phyloP scores from a whole-genome alignment of 2,113 vertebrate genomes.

The Neotoma lepida region DNA sequence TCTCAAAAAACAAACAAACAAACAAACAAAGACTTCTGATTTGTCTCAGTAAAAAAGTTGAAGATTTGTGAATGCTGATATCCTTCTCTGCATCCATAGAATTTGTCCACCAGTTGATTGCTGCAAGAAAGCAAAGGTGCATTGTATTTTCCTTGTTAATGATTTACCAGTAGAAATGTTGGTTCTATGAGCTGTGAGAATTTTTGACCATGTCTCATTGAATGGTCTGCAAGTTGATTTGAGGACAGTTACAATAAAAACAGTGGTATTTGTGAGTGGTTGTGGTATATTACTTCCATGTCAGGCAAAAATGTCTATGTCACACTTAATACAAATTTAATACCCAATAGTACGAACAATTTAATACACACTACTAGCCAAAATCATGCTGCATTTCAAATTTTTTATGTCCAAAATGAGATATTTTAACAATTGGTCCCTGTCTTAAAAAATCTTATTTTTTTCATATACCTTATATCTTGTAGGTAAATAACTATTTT shows the following conservation, averaged over 20 bases:
- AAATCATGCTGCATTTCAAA: background rate
- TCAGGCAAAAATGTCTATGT: background rate
- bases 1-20: too few species aligned
- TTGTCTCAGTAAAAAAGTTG: background rate
- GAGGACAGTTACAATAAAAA: background rate
- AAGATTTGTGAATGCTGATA: background rate
- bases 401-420: background rate
- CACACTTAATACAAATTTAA: background rate
- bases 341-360: background rate
- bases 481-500: background rate
- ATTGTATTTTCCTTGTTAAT: background rate
- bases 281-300: background rate
- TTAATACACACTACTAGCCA: background rate
- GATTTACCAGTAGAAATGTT: background rate
- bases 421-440: background rate
- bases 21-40: background rate
- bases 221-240: background rate
- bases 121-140: background rate
- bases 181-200: background rate
- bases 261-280: background rate
- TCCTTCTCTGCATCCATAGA: background rate
- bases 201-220: background rate
- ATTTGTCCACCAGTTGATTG: background rate
- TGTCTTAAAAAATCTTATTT: background rate
- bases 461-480: background rate